Evolutionary conservation across 2,888 invertebrate genomes (phyloP), one percentile per base, ranked within the genome.

Genomic region (Ceraclea dissimilis): DNA sequence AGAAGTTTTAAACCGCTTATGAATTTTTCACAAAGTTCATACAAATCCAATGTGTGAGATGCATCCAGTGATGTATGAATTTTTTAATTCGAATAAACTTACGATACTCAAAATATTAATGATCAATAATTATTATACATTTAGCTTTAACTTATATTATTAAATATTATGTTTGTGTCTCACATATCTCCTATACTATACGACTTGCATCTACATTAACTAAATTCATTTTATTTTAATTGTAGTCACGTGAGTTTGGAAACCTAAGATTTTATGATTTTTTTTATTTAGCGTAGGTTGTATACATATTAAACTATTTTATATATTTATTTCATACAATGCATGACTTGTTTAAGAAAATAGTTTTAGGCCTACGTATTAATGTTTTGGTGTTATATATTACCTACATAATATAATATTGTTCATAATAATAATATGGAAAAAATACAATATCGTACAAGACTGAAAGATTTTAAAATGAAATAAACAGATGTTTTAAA

Each of bases 221-320:
- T 26, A 26, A 26, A 26, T 26, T 26, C 5, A 26, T 26, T n/a
- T 26, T 26, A 26, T 26, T 26, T 26, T 26, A n/a, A n/a, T n/a
- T n/a, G n/a, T n/a, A n/a, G n/a, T n/a, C n/a, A 58, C 56, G 57
- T 59, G 60, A 59, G 51, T 49, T 59, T 59, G 58, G 57, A 61
- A 59, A 57, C 61, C 61, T 61, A 61, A 61, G 61, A 61, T 59
- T 60, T 57, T 55, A 57, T 59, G 58, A 57, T 47, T 49, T 49
- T 57, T 57, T 48, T 33, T 34, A 58, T 56, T 55, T 51, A 53
- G 47, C 57, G 53, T 54, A 51, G 43, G 13, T 39, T 39, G 2
- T 46, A 54, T 54, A 48, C 54, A 49, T 56, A 43, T 59, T 61
- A n/a, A 4, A n/a, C 16, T 59, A 59, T 59, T 61, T 61, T 19